Base-by-base conservation (phyloP, 2,888 invertebrate species). In the Rhimphoctona megacephalus region DNA sequence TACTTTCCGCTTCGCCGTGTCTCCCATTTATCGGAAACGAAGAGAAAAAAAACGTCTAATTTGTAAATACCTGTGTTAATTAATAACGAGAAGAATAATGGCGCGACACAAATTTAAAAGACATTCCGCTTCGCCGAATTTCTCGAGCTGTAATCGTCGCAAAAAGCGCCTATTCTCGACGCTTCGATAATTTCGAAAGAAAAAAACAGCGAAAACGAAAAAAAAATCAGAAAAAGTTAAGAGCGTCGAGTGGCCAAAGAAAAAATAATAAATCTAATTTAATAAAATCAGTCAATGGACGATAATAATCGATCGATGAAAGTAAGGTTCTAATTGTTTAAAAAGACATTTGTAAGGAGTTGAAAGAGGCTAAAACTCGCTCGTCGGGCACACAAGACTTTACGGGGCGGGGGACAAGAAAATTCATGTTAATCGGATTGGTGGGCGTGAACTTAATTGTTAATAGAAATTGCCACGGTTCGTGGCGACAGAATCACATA, bases 261-360 rank as follows among this genome's bases (percentile, higher is more conserved):
- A 61, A 61, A 85, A 85, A 74, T 73, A 61, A 57, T 86, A 86
- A 52, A 77, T 83, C 66, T 52, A 76, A 85, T 52, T 22, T 49
- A 77, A 85, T 66, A 66, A 78, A 78, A 73, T 25, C 81, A 83
- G 80, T 86, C 86, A 81, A 86, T 77, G 83, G 61, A 81, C 76
- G 77, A 81, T 61, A 81, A 86, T 86, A 83, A 81, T 86, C 86
- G 86, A 83, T 86, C 80, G 83, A 83, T 72, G 80, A 86, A 83
- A 86, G 83, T 86, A 81, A 86, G 83, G 76, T 86, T 86, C 80
- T 86, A 77, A 83, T 86, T 77, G 83, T 86, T 86, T 86, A 43
- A 66, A 67, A 33, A 72, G 61, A 46, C 54, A 86, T 80, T 86
- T 83, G 61, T 72, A 86, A 80, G 70, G 46, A 80, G 79, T 70